Evolutionary conservation across 2,888 invertebrate species (phyloP), one percentile per base, ranked within the genome.

Genomic region (Ichneumon xanthorius): DNA sequence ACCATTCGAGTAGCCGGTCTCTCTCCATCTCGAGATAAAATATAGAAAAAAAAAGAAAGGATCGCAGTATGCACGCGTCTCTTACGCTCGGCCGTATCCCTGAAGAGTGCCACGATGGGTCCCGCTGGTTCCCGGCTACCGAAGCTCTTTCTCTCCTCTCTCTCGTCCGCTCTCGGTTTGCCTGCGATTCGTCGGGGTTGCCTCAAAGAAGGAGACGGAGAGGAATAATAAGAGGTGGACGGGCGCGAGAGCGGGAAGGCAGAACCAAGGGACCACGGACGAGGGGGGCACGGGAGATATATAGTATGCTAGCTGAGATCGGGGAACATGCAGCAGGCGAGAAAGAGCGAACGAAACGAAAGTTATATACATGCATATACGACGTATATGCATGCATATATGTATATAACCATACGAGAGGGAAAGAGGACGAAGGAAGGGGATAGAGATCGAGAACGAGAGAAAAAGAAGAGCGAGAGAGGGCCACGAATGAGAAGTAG

Each of bases 301-400:
- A 58, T 45, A 22, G 73, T 37, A n/a, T 40, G 63, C 48, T 33
- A 65, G 55, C 45, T 80, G 84, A 72, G 70, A 87, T 45, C 71
- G 68, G 67, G 48, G 63, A 33, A 63, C 72, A 82, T 67, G 68
- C 85, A 82, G 82, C 79, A 83, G 84, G 73, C 40, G 72, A 78
- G 77, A 63, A 37, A 73, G 50, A 77, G 26, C n/a, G 30, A 84
- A 72, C 76, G 71, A 58, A 63, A 37, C 22, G 7, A 80, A 72
- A 70, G 67, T 63, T 80, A 80, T 33, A 33, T 33, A 40, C 40
- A 11, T 11, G 40, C 40, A 2, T 40, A 11, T 84, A 79, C 81
- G 45, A 33, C 30, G 55, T 65, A 37, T 61, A 67, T 67, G 53
- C 63, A n/a, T 40, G 55, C 22, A 55, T 65, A 53, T 40, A 80